Percentiles rank a stretch among this genome's conserved stretches.
Conservation (phyloP, 2,888 invertebrate genomes). For the Folsomia candida region DNA sequence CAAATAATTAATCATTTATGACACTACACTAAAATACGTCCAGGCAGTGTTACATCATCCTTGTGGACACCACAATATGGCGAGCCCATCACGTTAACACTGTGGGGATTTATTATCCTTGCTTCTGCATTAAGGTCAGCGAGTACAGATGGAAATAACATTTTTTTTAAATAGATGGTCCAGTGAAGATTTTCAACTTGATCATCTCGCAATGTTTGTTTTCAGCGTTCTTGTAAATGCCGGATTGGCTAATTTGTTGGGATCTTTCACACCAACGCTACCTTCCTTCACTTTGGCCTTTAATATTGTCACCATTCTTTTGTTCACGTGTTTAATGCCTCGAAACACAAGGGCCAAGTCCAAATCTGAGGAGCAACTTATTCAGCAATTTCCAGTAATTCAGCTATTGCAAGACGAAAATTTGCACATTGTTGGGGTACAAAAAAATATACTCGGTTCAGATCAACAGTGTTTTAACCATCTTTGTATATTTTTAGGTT, state of each 20-base stretch:
- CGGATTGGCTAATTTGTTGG: not conserved
- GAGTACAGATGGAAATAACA: not conserved
- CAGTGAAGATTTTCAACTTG: no score
- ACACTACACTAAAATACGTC: no score
- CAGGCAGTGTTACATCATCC: constrained; percentile 50
- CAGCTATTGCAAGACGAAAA: not conserved
- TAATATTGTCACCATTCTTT: constrained; percentile 2
- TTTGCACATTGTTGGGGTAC: not conserved
- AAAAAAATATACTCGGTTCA: no score
- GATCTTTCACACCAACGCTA: not conserved
- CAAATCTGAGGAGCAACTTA: not conserved
- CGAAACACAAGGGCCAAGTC: not conserved
- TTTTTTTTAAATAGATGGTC: no score
- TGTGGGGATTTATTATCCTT: constrained; percentile 31
- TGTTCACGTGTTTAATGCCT: not conserved
- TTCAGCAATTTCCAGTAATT: not conserved
- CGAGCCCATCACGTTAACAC: not conserved
- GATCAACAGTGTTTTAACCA: no score
- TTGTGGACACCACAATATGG: constrained; percentile 49
- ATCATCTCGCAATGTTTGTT: no score
- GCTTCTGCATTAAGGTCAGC: constrained; percentile 43
- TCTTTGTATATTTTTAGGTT: not conserved
- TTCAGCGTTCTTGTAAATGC: not conserved
- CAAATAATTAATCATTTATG: no score
- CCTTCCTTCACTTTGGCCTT: constrained; percentile 1